Base-by-base conservation (phyloP, 2,888 invertebrate genomes). In the Iphiclides podalirius region DNA sequence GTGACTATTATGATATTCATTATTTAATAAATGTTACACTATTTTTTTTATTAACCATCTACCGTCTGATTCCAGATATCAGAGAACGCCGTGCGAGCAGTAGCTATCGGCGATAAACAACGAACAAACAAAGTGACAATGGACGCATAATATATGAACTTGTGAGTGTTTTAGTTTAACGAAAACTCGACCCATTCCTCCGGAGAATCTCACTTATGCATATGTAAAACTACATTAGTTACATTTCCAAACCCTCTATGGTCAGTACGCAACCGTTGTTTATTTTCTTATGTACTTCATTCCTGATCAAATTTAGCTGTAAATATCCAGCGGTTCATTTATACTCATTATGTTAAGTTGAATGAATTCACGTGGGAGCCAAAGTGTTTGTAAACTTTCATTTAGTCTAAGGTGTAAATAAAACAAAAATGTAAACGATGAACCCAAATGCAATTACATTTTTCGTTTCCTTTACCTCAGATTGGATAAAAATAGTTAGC, bases 61-160 rank as follows among this genome's bases (percentile, higher is more conserved):
- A 57, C 43, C 49, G 8, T 55, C 66, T 63, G 1, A 47, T 77
- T 72, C 0, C 76, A 88, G 87, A 88, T 88, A 87, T 84, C 86
- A 86, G 64, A 73, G 84, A 66, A 76, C 78, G 85, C 79, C 86
- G 80, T 84, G 86, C 73, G 76, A 84, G 64, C 80, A 81, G 51
- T 79, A 79, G 76, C 77, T 61, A 61, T 66, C 83, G 82, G 83
- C 83, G 79, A 60, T 53, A 63, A 70, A 81, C 85, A 85, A 84
- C 85, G 86, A 86, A 84, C 67, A 68, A 65, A 70, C 51, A 48
- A 71, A 85, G 84, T 86, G 85, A 83, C 73, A 74, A 67, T 37
- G 66, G 81, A 85, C 84, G 79, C 78, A 12, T 81, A 45, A 52
- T 53, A 59, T 58, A 66, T 61, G 62, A 54, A 61, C 54, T 64